Conservation (phyloP, 2,888 invertebrate species). For the Drosophila lutescens region DNA sequence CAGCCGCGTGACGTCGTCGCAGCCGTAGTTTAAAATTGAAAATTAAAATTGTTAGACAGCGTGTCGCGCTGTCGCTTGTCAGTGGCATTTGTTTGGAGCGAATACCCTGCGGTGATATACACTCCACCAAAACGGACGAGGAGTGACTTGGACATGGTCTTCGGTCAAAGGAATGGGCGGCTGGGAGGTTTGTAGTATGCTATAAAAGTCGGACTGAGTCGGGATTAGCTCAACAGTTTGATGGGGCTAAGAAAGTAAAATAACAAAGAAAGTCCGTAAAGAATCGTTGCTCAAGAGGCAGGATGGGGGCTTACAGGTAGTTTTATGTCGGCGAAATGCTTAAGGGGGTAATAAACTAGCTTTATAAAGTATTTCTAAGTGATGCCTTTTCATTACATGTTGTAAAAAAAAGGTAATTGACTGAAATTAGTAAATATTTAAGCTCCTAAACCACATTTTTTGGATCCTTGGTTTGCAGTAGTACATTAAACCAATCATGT, state of each 20-base stretch:
- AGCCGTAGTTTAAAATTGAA: constrained; percentile 68
- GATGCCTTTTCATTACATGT: neutral
- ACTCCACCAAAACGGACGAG: constrained; percentile 29
- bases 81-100: constrained; percentile 58
- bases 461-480: no score
- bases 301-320: constrained; percentile 5
- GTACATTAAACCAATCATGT: no score
- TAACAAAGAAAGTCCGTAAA: constrained; percentile 9
- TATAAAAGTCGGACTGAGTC: constrained; percentile 35
- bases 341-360: neutral
- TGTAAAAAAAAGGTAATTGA: neutral
- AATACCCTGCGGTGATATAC: constrained; percentile 59
- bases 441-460: no score
- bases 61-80: constrained; percentile 77
- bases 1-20: constrained; percentile 59
- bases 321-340: constrained; percentile 13
- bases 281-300: constrained; percentile 16
- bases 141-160: constrained; percentile 38
- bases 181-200: constrained; percentile 1
- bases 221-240: constrained; percentile 41
- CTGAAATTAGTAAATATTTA: neutral
- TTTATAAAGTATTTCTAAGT: neutral
- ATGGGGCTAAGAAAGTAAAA: constrained; percentile 32
- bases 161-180: constrained; percentile 14
- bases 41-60: constrained; percentile 79